These are phyloP conservation scores for Peromyscus melanophrys DNA, from an alignment of 2,797 vertebrate genomes.

Conservation along the genomic window DNA sequence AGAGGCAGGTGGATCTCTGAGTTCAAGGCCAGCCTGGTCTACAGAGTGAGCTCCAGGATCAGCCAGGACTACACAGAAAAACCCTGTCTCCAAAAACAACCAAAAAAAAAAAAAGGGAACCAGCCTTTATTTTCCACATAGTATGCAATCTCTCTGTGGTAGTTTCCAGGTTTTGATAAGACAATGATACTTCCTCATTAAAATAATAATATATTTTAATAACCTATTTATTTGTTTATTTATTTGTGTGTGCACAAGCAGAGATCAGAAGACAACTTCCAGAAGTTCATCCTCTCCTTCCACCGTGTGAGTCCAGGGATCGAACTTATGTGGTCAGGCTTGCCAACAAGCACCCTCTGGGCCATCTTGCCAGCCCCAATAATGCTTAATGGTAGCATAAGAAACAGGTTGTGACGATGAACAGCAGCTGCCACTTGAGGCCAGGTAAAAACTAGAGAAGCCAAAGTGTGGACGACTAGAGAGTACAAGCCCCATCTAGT, in stretches of 20 bases:
- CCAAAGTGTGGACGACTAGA: neutral
- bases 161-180: slow-evolving; percentile 3
- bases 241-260: neutral
- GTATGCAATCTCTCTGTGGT: neutral
- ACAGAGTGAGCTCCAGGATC: neutral
- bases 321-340: neutral
- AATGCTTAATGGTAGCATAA: neutral
- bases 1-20: neutral
- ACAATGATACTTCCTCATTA: neutral
- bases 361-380: neutral
- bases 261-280: neutral
- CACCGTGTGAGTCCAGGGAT: neutral
- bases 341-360: neutral
- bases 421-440: neutral
- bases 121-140: slow-evolving; percentile 2
- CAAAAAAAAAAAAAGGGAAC: neutral
- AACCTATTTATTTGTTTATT: neutral
- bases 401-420: neutral
- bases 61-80: neutral
- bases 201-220: neutral
- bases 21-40: neutral
- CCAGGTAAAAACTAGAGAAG: neutral
- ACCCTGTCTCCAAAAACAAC: neutral
- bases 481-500: slow-evolving; percentile 51
- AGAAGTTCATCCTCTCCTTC: neutral